Evolutionary conservation across 2,888 invertebrate species (phyloP).

Genomic region (Hyles lineata): DNA sequence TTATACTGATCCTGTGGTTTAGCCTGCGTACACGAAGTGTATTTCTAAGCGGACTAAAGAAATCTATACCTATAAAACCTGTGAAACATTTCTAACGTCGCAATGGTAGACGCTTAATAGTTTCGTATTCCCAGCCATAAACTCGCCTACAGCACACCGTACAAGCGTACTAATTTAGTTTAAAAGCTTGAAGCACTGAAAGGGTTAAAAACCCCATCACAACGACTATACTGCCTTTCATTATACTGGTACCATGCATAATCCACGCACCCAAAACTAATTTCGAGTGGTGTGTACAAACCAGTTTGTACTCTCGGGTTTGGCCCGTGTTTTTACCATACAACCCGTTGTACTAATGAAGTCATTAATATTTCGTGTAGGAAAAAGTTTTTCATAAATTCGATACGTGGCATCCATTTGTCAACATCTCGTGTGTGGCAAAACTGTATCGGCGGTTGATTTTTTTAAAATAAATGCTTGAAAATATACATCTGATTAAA

Average conservation of each 20-base stretch:
- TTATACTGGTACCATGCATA: constrained; percentile 50
- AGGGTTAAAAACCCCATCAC: constrained; percentile 58
- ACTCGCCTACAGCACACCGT: constrained; percentile 9
- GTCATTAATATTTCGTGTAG: constrained; percentile 32
- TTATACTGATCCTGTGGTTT: too few relatives aligned
- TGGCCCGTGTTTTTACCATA: constrained; percentile 31
- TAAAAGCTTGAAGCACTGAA: constrained; percentile 37
- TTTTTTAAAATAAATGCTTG: too few relatives aligned
- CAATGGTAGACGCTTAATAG: not conserved
- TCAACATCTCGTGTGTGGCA: not conserved
- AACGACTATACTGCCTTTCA: constrained; percentile 35
- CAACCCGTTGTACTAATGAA: constrained; percentile 30
- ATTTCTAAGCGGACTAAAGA: too few relatives aligned
- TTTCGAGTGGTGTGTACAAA: constrained; percentile 52
- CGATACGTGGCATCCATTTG: not conserved
- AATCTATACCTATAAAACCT: too few relatives aligned
- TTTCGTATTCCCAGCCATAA: constrained; percentile 14
- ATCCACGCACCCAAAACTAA: constrained; percentile 61
- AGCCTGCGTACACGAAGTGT: too few relatives aligned
- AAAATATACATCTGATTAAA: too few relatives aligned
- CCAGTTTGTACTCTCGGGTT: constrained; percentile 40
- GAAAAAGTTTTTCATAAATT: not conserved
- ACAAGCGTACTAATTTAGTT: constrained; percentile 30
- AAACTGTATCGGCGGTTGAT: not conserved
- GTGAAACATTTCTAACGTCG: too few relatives aligned